phyloP scores from a whole-genome alignment of 2,113 vertebrate species.

The Otocyon megalotis region DNA sequence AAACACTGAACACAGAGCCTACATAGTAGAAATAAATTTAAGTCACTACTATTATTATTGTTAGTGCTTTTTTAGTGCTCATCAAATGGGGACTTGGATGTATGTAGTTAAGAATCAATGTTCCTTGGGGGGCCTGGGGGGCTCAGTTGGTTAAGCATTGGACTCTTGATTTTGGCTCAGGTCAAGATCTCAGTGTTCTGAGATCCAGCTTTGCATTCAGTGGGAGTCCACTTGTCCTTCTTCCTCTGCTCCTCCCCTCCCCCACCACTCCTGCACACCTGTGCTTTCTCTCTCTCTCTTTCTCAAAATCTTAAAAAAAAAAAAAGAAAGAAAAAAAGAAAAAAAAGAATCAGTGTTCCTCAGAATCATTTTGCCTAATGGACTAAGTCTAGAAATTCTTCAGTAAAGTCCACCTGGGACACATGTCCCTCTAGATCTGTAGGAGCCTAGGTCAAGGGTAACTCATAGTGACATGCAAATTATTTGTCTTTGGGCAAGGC shows the following conservation, averaged over 20 bases:
- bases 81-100: neutral
- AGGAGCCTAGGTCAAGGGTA: neutral
- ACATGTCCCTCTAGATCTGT: neutral
- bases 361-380: neutral
- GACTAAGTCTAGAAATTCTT: neutral
- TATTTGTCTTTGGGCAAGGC: neutral
- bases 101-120: neutral
- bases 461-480: neutral
- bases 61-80: neutral
- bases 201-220: neutral
- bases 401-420: neutral
- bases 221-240: neutral
- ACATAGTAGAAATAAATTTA: neutral
- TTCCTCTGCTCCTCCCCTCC: neutral
- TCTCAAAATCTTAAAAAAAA: neutral
- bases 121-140: neutral
- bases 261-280: neutral
- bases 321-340: neutral
- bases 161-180: neutral
- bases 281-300: neutral
- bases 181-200: neutral
- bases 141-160: neutral
- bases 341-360: neutral
- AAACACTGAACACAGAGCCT: neutral
- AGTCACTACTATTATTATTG: neutral